Base-by-base conservation (phyloP, 1,140 invertebrate species). In the Helicorthomorpha holstii region DNA sequence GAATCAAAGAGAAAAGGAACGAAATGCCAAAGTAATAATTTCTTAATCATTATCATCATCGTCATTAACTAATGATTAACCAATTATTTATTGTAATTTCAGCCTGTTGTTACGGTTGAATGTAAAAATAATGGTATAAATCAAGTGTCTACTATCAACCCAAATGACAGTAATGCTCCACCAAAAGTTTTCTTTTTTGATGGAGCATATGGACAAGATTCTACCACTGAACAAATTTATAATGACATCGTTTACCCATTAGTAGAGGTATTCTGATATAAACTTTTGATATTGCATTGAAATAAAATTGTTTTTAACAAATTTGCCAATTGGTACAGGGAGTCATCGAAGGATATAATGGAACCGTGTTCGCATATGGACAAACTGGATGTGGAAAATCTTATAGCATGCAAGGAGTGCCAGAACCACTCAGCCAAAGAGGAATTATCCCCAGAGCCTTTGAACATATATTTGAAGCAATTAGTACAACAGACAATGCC, bases 381-480 rank as follows among this genome's bases (percentile, higher is more conserved):
- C 86, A 90, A 68, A 90, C 86, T 0, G 85, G 85, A 1, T 88
- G 83, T 61, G 82, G 85, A 0, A 75, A 74, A 53, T 69, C 69
- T 16, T 83, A 80, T 58, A 85, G 83, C 10, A 89, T 88, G 85
- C 81, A 84, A 59, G 89, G 79, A 61, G 73, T 75, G 54, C 60
- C 64, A 19, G 67, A 69, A 52, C 75, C 72, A 45, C 50, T 66
- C 1, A 66, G 63, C 3, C 75, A 70, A 60, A 70, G 76, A 59
- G 86, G 85, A 21, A 81, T 90, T 52, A 89, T 94, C 60, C 87
- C 87, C 10, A 73, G 85, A 51, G 78, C 85, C 2, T 82, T 93
- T 66, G 87, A 92, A 61, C 90, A 94, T 59, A 77, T 93, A 44
- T 95, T 94, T 69, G 88, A 94, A 65, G 84, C 85, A 0, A 91